Base-by-base conservation (phyloP, 23 tunicate genomes). In the Diplosoma virens region DNA sequence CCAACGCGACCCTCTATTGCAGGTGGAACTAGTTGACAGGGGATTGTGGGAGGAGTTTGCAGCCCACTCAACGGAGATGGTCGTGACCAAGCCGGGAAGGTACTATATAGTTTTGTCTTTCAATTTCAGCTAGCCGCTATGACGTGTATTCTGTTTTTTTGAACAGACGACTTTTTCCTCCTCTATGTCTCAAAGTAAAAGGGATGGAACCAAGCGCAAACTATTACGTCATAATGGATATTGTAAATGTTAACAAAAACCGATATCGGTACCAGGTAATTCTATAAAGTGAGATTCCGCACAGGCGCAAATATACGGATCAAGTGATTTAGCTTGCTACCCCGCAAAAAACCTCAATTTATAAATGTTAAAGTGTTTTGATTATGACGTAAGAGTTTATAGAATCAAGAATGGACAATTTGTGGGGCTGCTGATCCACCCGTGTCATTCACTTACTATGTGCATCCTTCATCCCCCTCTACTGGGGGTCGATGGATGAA, bases 201-300 rank as follows among this genome's bases (percentile, higher is more conserved):
- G 69, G 69, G 7, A 5, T 61, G 6, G n/a, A 61, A 5, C 69
- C 69, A 6, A 29, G 30, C 69, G 35, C 4, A 4, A 61, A 27
- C 4, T 61, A 61, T 29, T 27, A 4, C 35, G 7, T 61, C 35
- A 29, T 61, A 27, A 26, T 61, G 69, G 69, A 61, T 11, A 9
- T 61, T 28, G 35, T 4, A 5, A 61, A 22, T 29, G 30, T 29
- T 3, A n/a, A 29, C 35, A 27, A 11, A 27, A 28, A 29, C 18
- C 69, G 69, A 3, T 61, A 61, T 35, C 28, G 18, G 30, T 61
- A 61, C 18, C 69, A 61, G 69, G 69, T 61, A 61, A n/a, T n/a
- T n/a, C n/a, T n/a, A n/a, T n/a, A n/a, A n/a, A n/a, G n/a, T n/a
- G n/a, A n/a, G n/a, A n/a, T n/a, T n/a, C n/a, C n/a, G n/a, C n/a